Percentiles rank a stretch among this genome's conserved stretches.
These are phyloP conservation scores for Agrochola lota DNA, from an alignment of 2,888 invertebrate genomes.

Conservation along the genomic window DNA sequence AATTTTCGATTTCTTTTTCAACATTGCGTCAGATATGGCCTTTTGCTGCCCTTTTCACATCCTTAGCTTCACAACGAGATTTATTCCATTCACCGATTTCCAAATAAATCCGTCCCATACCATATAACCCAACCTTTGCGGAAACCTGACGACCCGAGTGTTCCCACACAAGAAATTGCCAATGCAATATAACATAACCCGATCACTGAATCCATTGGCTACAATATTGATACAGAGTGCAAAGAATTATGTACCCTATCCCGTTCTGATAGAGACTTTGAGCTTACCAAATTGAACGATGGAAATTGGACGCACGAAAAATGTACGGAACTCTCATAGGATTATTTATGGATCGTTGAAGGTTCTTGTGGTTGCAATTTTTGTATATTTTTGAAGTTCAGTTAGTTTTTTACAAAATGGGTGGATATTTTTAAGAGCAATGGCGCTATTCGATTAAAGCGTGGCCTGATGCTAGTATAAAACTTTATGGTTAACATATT, in stretches of 20 bases:
- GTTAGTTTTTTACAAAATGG: conserved; percentile 26
- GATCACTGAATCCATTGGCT: conserved; percentile 51
- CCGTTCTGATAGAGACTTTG: conserved; percentile 38
- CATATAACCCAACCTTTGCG: conserved; percentile 31
- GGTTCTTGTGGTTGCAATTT: conserved; percentile 41
- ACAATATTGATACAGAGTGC: conserved; percentile 56
- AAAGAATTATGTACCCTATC: conserved; percentile 48
- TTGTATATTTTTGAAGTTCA: conserved; percentile 40
- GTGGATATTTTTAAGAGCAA: conserved; percentile 25
- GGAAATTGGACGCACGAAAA: conserved; percentile 55
- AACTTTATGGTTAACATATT: no score
- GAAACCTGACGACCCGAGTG: conserved; percentile 38
- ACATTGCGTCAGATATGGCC: background rate
- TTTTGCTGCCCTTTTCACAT: background rate
- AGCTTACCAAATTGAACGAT: conserved; percentile 36
- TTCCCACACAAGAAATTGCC: conserved; percentile 61
- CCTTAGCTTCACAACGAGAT: conserved; percentile 5
- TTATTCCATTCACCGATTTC: conserved; percentile 26
- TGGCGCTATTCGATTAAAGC: background rate
- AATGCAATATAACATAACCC: conserved; percentile 62
- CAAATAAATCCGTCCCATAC: conserved; percentile 21
- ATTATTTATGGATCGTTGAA: conserved; percentile 59
- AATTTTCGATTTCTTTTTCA: background rate
- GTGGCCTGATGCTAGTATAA: background rate
- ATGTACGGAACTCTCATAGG: conserved; percentile 56